Evolutionary conservation across 2,888 invertebrate genomes (phyloP), one percentile per base, ranked within the genome.

Genomic region (Syrphus vitripennis): DNA sequence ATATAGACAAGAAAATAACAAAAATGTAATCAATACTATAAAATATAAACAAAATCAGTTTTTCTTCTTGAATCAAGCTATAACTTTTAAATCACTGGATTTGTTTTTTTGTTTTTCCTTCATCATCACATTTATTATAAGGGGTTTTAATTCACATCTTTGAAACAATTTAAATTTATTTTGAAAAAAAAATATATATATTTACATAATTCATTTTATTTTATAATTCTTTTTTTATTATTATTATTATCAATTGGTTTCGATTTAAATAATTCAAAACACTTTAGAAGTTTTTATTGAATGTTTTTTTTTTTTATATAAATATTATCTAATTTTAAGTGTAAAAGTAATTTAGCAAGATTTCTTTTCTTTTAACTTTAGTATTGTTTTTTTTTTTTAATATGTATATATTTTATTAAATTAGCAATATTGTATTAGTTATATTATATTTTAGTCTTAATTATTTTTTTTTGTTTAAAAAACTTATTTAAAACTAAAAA

Each of bases 321-420:
- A 34, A 45, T 45, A 45, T 21, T 67, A 48, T 50, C 31, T 67
- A 80, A 53, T 21, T 71, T 57, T 71, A 83, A 63, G 80, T 83
- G 70, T 80, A 76, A 84, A 84, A 75, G 80, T 76, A 67, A 70
- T 80, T 59, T 78, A 67, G 74, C 63, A 78, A 70, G 55, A 59
- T 12, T 61, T 70, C 40, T 29, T 48, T 45, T 48, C 48, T 74
- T n/a, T 55, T 9, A 45, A 57, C 48, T 31, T 34, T 48, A 21
- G 4, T 50, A 14, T 61, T 29, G 34, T 63, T 55, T 29, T 29
- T 45, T 63, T 55, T 29, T 50, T 29, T 57, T 29, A 42, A n/a
- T n/a, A n/a, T n/a, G n/a, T n/a, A n/a, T n/a, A n/a, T n/a, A n/a
- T n/a, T 34, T 59, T 21, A 70, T 67, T 55, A 34, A 65, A 16